phyloP scores from a whole-genome alignment of 2,113 vertebrate species.

The Micronycteris hirsuta region DNA sequence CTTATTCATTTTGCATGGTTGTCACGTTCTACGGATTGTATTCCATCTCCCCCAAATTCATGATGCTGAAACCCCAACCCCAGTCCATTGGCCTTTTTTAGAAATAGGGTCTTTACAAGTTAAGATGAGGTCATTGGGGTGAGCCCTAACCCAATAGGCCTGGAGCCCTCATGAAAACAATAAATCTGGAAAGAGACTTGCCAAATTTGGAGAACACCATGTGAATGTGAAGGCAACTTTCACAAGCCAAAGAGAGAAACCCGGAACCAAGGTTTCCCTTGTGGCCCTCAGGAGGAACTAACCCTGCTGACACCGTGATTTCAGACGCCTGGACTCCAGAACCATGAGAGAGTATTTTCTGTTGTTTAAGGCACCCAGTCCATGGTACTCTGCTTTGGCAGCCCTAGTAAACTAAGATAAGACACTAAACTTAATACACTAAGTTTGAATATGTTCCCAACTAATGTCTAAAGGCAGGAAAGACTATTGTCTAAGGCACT shows the following conservation, averaged over 20 bases:
- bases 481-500: background rate
- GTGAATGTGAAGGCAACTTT: background rate
- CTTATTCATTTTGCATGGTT: background rate
- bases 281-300: background rate
- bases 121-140: background rate
- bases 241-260: background rate
- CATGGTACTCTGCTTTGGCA: background rate
- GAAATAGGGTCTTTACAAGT: background rate
- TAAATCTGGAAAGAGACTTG: background rate
- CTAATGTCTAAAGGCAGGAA: background rate
- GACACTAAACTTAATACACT: background rate
- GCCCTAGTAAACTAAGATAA: background rate
- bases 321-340: background rate
- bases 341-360: background rate
- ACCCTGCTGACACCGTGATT: background rate
- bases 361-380: background rate
- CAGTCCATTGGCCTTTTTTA: background rate
- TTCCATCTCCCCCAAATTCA: background rate
- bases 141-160: background rate
- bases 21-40: background rate
- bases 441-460: background rate
- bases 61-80: background rate
- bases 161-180: background rate
- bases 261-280: background rate
- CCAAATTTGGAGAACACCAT: background rate